Conservation (phyloP, 2,113 vertebrate genomes). For the Ochotona curzoniae region DNA sequence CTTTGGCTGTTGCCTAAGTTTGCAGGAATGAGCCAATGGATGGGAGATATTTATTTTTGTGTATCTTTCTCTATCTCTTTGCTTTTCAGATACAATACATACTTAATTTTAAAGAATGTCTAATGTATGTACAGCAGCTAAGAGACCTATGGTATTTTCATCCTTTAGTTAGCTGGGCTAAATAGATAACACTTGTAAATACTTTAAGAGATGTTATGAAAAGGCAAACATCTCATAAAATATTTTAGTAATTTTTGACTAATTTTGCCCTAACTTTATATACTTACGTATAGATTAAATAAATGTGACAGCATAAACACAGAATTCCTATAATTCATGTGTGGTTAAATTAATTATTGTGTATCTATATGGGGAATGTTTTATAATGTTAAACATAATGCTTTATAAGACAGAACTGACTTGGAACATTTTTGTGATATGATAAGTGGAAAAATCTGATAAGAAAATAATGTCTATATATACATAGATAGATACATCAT, state of each 20-base stretch:
- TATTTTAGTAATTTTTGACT: not conserved
- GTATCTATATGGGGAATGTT: not conserved
- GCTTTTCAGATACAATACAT: too few species aligned
- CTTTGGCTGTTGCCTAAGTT: too few species aligned
- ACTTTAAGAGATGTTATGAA: not conserved
- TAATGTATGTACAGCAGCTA: too few species aligned
- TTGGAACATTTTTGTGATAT: conserved; percentile 14
- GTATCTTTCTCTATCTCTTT: too few species aligned
- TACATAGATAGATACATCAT: not conserved
- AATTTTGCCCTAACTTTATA: not conserved
- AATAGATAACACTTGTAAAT: not conserved
- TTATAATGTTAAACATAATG: conserved; percentile 16
- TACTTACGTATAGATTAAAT: not conserved
- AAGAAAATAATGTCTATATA: conserved; percentile 25
- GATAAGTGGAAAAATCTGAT: not conserved
- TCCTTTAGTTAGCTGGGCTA: not conserved
- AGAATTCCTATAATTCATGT: not conserved
- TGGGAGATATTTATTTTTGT: too few species aligned
- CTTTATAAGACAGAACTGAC: conserved; percentile 6
- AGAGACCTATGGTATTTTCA: not conserved
- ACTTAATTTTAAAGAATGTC: too few species aligned
- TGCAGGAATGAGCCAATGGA: too few species aligned
- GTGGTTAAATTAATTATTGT: conserved; percentile 30
- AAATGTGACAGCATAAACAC: conserved; percentile 4
- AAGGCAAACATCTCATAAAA: conserved; percentile 2